Evolutionary conservation across 2,888 invertebrate genomes (phyloP).

Genomic region (Orthosia incerta): DNA sequence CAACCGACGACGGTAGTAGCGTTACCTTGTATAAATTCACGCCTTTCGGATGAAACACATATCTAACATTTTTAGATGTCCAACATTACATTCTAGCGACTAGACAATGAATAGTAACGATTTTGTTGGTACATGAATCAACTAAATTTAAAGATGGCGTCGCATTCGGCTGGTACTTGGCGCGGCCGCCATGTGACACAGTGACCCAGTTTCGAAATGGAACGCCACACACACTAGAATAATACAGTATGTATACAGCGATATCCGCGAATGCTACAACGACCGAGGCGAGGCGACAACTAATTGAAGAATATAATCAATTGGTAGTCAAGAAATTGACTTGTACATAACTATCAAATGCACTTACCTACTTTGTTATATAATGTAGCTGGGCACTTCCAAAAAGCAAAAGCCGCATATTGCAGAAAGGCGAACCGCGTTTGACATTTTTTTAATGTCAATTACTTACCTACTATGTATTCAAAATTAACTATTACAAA

Average conservation of each 20-base stretch:
- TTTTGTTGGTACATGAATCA: slow-evolving; percentile 80
- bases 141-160: slow-evolving; percentile 88
- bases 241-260: slow-evolving; percentile 76
- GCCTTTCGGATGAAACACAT: slow-evolving; percentile 37
- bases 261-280: slow-evolving; percentile 76
- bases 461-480: neutral
- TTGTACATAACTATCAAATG: slow-evolving; percentile 10
- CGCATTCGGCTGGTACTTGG: slow-evolving; percentile 84
- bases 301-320: slow-evolving; percentile 74
- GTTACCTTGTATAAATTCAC: slow-evolving; percentile 63
- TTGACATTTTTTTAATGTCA: neutral
- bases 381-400: slow-evolving; percentile 45
- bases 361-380: neutral
- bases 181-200: slow-evolving; percentile 88
- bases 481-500: neutral
- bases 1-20: slow-evolving; percentile 58
- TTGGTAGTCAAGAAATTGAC: slow-evolving; percentile 61
- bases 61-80: slow-evolving; percentile 29
- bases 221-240: slow-evolving; percentile 87
- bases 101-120: slow-evolving; percentile 62
- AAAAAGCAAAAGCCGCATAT: neutral
- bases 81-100: slow-evolving; percentile 37
- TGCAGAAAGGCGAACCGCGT: neutral
- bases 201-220: slow-evolving; percentile 90
- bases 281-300: slow-evolving; percentile 70